Evolutionary conservation across 2,888 invertebrate species (phyloP), one percentile per base, ranked within the genome.

Genomic region (Endomychus coccineus): DNA sequence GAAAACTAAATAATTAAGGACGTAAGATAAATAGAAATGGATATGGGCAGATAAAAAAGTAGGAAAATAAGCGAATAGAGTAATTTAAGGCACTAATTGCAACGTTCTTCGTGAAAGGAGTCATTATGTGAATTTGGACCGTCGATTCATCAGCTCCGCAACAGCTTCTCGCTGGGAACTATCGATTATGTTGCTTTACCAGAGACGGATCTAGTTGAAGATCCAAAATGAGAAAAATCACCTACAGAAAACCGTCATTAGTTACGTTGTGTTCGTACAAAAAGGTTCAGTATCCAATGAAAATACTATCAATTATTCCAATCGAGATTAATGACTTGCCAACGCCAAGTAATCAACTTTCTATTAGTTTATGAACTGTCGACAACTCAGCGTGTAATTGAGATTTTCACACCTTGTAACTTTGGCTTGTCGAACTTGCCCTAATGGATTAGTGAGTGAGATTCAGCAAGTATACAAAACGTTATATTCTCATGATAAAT

Each of bases 41-140:
- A 19, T 19, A 19, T 7, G 21, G 21, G 6, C 21, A 7, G 6
- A 19, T 29, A 29, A 22, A 34, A 37, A 37, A 29, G 11, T 33
- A 15, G 32, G 24, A n/a, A n/a, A 40, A 38, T 45, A 46, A 49
- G 48, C 47, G 51, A 54, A 54, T 50, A 42, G 50, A 51, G 50
- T 45, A 52, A 55, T 55, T 52, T 54, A 52, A 50, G n/a, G 42
- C 44, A 43, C 51, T 55, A 54, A 55, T 52, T 55, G 51, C 51
- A 45, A 43, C 44, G 46, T 46, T 45, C 49, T 51, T 51, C 51
- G 49, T 52, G 51, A 55, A 55, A 54, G 51, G 51, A 52, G 50
- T 54, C 55, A 55, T 55, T 55, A 55, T 52, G 52, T 49, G 54
- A 46, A 52, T 54, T 50, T 48, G 42, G 46, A 40, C 29, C 44